Percentiles rank a stretch among this genome's conserved stretches.
Evolutionary conservation across 1,140 invertebrate species (phyloP).

Genomic region (Magallana angulata): DNA sequence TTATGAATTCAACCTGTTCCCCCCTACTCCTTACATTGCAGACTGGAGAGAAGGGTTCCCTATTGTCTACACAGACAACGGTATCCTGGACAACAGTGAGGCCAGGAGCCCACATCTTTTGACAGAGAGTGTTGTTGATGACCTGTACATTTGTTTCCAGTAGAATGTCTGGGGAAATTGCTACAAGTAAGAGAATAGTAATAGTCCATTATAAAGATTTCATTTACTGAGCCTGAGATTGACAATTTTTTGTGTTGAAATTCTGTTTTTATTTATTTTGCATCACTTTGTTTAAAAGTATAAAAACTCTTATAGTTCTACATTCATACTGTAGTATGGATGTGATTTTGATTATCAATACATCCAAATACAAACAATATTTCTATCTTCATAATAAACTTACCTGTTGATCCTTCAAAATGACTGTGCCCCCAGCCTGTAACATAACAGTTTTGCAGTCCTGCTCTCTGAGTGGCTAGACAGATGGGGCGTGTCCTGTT

Average conservation of each 20-base stretch:
- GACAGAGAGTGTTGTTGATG: constrained; percentile 25
- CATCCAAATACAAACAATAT: too few species aligned
- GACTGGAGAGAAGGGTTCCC: constrained; percentile 23
- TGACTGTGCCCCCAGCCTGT: constrained; percentile 32
- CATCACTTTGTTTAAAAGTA: background rate
- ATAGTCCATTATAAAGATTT: too few species aligned
- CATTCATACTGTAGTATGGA: background rate
- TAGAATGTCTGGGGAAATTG: constrained; percentile 17
- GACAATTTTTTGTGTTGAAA: background rate
- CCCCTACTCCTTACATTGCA: constrained; percentile 45
- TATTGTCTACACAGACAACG: constrained; percentile 50
- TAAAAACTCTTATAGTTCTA: background rate
- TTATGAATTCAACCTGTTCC: background rate
- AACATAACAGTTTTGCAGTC: constrained; percentile 16
- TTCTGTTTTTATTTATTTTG: background rate
- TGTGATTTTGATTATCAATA: background rate
- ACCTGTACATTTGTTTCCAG: constrained; percentile 21
- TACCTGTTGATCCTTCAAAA: constrained; percentile 11
- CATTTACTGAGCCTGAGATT: background rate
- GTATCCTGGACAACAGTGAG: background rate
- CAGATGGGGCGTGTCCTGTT: constrained; percentile 15
- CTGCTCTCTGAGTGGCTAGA: background rate
- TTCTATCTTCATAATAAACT: background rate
- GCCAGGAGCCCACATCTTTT: background rate
- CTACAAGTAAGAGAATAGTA: background rate